Evolutionary conservation across 2,888 invertebrate species (phyloP).

Genomic region (Scelioninae gen. 1): DNA sequence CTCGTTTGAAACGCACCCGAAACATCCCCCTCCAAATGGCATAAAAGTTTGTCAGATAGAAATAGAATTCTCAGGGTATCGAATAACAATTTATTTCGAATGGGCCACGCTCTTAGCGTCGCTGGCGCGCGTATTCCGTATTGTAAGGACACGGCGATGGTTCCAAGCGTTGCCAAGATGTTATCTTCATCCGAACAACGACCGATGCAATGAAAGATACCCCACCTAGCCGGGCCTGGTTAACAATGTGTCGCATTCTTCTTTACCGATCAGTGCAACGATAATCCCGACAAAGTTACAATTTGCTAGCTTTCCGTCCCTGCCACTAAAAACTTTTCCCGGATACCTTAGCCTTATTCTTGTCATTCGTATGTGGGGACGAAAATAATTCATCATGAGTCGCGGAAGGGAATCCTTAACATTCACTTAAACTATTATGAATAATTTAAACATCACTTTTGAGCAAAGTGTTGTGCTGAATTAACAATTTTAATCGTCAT

Average conservation of each 20-base stretch:
- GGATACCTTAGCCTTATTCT: constrained; percentile 51
- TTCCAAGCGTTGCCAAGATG: constrained; percentile 75
- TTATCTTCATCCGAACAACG: constrained; percentile 75
- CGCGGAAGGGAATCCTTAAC: not conserved
- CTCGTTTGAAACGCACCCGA: constrained; percentile 60
- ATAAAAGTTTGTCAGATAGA: constrained; percentile 75
- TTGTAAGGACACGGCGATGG: constrained; percentile 67
- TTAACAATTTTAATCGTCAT: too few species aligned
- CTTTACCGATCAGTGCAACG: constrained; percentile 79
- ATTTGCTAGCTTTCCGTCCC: constrained; percentile 78
- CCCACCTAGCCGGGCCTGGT: constrained; percentile 72
- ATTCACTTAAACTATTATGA: constrained; percentile 6
- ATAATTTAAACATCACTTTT: constrained; percentile 23
- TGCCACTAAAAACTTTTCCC: constrained; percentile 66
- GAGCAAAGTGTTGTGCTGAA: too few species aligned
- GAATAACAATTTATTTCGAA: constrained; percentile 82
- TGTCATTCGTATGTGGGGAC: constrained; percentile 17
- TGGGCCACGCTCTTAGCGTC: constrained; percentile 71
- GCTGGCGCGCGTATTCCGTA: constrained; percentile 66
- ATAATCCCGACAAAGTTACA: constrained; percentile 83
- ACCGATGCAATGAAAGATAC: constrained; percentile 76
- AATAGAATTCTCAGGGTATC: constrained; percentile 84
- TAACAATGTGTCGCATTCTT: constrained; percentile 83
- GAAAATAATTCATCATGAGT: constrained; percentile 26
- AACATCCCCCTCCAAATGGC: constrained; percentile 58